These are phyloP conservation scores for Acanthosoma haemorrhoidale DNA, from an alignment of 2,888 invertebrate species.

Conservation along the genomic window DNA sequence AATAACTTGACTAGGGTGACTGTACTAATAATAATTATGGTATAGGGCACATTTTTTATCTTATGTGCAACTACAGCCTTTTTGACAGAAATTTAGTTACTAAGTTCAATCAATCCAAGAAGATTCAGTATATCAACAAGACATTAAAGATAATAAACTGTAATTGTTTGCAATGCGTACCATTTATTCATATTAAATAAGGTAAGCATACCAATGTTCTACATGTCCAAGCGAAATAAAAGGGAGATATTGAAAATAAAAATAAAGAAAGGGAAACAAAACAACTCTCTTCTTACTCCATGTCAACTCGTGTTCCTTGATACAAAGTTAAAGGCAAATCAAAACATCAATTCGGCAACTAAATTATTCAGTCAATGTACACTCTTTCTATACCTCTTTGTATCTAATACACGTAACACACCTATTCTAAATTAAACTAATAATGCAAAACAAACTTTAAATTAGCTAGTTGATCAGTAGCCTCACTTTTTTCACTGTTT, in stretches of 20 bases:
- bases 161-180: background rate
- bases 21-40: too few species aligned
- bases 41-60: too few species aligned
- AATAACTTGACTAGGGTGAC: too few species aligned
- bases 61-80: too few species aligned
- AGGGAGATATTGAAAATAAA: background rate
- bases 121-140: background rate
- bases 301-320: slow-evolving; percentile 21
- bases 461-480: too few species aligned
- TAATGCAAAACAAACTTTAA: too few species aligned
- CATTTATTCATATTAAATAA: background rate
- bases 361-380: slow-evolving; percentile 7
- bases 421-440: too few species aligned
- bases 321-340: slow-evolving; percentile 7
- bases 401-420: background rate
- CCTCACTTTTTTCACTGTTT: too few species aligned
- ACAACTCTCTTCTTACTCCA: slow-evolving; percentile 5
- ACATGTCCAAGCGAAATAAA: background rate
- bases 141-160: background rate
- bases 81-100: too few species aligned
- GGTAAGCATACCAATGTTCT: background rate
- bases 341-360: slow-evolving; percentile 10
- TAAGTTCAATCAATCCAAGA: too few species aligned
- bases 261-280: background rate
- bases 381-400: background rate